Percentiles rank a stretch among this genome's conserved stretches.
Conservation (phyloP, 2,113 vertebrate species). For the Pachycephala philippinensis region DNA sequence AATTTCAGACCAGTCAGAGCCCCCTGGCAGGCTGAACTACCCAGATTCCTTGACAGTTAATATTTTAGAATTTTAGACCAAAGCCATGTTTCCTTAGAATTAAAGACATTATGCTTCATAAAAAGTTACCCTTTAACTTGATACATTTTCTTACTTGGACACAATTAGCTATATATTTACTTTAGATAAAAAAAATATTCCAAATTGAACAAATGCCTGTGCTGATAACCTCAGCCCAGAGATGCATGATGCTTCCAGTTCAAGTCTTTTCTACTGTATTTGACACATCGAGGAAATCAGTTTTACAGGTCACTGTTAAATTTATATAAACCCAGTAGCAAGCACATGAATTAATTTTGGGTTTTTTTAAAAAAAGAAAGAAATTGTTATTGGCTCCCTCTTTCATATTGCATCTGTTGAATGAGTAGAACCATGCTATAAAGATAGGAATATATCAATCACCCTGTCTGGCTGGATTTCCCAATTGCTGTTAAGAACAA, state of each 20-base stretch:
- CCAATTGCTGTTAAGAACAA: slow-evolving; percentile 25
- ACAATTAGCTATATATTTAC: neutral
- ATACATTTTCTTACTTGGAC: neutral
- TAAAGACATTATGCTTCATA: neutral
- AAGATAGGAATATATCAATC: neutral
- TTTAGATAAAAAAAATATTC: neutral
- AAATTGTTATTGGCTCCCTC: neutral
- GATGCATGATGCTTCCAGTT: neutral
- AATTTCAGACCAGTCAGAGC: neutral
- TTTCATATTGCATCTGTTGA: neutral
- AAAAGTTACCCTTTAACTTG: neutral
- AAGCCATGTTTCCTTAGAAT: neutral
- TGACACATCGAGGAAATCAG: neutral
- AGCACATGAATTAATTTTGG: neutral
- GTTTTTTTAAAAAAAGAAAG: neutral
- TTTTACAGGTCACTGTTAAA: neutral
- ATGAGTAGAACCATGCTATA: neutral
- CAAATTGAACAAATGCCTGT: neutral
- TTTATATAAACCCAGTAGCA: neutral
- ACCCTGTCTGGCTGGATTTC: neutral
- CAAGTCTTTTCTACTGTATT: neutral
- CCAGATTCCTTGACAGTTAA: neutral
- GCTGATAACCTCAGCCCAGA: neutral
- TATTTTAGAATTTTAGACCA: neutral
- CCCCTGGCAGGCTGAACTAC: neutral